Base-by-base conservation (phyloP, 1,140 invertebrate species). In the Diachasma alloeum region DNA sequence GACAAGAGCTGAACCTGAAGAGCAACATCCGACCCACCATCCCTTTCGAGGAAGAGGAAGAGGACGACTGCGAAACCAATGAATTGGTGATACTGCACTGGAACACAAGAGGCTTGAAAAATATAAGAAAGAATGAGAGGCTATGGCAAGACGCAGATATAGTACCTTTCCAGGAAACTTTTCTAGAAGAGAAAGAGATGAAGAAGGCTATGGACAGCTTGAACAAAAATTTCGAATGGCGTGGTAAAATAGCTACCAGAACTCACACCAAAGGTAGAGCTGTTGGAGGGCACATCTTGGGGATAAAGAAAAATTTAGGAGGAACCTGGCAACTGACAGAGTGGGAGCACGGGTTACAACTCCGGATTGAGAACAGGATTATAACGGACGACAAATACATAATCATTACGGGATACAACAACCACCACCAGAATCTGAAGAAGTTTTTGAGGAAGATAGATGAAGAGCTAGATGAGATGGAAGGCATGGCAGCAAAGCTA, bases 81-180 rank as follows among this genome's bases (percentile, higher is more conserved):
- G 44, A 48, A 36, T 19, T 66, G 74, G 56, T 75, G 24, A 69
- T 70, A 69, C 66, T 70, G 37, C 42, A 36, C 31, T 42, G 66
- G 42, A 24, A 26, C 44, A 8, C 26, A 26, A 42, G 39, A 22
- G 42, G 26, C n/a, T n/a, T 10, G 42, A 66, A n/a, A 1, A 37
- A 13, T 24, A 24, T 6, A 42, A 8, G 39, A 37, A 67, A 26
- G 63, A 46, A 15, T 0, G 15, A 69, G 59, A 48, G 13, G 13
- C 4, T 48, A 15, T 48, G 44, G 44, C 44, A 48, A 48, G 44
- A 13, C 10, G 44, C 44, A 13, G 44, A 8, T 15, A n/a, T 48
- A n/a, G 13, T 8, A n/a, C 10, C 4, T 13, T 48, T n/a, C n/a
- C n/a, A n/a, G n/a, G n/a, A n/a, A n/a, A n/a, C n/a, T n/a, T n/a